These are phyloP conservation scores for Podarcis cretensis DNA, from an alignment of 2,113 vertebrate species.

Conservation along the genomic window DNA sequence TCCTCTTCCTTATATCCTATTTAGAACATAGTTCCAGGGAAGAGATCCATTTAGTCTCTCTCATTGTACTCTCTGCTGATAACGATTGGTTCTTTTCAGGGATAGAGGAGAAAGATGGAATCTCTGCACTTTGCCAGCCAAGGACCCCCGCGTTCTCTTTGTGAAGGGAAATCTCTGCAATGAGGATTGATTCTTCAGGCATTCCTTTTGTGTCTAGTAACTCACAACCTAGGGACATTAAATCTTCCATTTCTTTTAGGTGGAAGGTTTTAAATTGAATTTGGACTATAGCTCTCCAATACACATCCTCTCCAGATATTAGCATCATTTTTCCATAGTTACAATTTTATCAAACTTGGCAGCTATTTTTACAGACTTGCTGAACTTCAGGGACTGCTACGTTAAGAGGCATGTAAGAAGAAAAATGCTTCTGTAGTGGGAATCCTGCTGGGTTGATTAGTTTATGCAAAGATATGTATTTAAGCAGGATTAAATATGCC, in stretches of 20 bases:
- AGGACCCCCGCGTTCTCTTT: neutral
- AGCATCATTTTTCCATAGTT: conserved; percentile 45
- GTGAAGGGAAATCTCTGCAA: conserved; percentile 29
- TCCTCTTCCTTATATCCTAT: neutral
- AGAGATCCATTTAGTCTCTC: neutral
- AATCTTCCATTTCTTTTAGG: conserved; percentile 15
- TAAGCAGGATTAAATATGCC: conserved; percentile 74
- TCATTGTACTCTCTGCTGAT: accelerated
- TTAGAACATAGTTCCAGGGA: neutral
- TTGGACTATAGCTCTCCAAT: conserved; percentile 36
- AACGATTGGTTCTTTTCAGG: neutral
- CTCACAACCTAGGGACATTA: neutral
- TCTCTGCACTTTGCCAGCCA: neutral
- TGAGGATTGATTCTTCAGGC: conserved; percentile 20
- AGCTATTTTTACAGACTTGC: conserved; percentile 57
- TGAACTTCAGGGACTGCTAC: conserved; percentile 55
- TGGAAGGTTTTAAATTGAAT: conserved; percentile 40
- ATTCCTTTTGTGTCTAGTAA: conserved; percentile 7
- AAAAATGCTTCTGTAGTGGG: conserved; percentile 58
- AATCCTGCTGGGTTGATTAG: conserved; percentile 66
- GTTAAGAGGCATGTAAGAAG: conserved; percentile 67
- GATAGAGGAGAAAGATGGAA: neutral
- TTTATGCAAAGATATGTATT: conserved; percentile 71
- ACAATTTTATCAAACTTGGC: conserved; percentile 53
- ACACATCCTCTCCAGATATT: conserved; percentile 24